Conservation (phyloP, 2,888 invertebrate genomes). For the Taphrorychus bicolor region DNA sequence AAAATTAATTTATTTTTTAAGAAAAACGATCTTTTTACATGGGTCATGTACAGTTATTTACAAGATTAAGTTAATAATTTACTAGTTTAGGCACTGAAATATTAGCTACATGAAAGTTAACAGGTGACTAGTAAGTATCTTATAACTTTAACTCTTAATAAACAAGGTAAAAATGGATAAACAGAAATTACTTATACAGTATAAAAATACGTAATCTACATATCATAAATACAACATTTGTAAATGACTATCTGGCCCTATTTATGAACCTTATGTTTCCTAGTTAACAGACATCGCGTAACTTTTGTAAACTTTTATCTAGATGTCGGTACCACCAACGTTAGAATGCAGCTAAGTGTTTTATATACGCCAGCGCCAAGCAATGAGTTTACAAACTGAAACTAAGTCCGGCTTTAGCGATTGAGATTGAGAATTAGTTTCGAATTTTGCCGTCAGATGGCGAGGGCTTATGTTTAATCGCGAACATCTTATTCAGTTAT, state of each 20-base stretch:
- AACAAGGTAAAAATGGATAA: slow-evolving; percentile 11
- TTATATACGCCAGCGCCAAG: no score
- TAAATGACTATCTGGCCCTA: not conserved
- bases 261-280: not conserved
- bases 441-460: no score
- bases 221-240: not conserved
- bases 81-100: slow-evolving; percentile 42
- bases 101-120: slow-evolving; percentile 34
- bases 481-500: no score
- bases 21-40: slow-evolving; percentile 26
- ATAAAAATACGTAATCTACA: slow-evolving; percentile 6
- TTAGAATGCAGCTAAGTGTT: no score
- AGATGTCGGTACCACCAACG: no score
- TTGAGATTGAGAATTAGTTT: no score
- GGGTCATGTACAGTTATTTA: slow-evolving; percentile 16
- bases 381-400: no score
- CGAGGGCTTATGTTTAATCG: no score
- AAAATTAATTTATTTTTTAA: slow-evolving; percentile 20
- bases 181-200: slow-evolving; percentile 1
- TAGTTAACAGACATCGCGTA: not conserved
- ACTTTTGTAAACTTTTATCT: no score
- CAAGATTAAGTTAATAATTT: slow-evolving; percentile 37
- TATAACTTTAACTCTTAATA: slow-evolving; percentile 25
- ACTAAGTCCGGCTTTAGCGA: no score
- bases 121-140: slow-evolving; percentile 40